Evolutionary conservation across 2,797 vertebrate species (phyloP), one percentile per base, ranked within the genome.

Genomic region (Taeniopygia guttata): DNA sequence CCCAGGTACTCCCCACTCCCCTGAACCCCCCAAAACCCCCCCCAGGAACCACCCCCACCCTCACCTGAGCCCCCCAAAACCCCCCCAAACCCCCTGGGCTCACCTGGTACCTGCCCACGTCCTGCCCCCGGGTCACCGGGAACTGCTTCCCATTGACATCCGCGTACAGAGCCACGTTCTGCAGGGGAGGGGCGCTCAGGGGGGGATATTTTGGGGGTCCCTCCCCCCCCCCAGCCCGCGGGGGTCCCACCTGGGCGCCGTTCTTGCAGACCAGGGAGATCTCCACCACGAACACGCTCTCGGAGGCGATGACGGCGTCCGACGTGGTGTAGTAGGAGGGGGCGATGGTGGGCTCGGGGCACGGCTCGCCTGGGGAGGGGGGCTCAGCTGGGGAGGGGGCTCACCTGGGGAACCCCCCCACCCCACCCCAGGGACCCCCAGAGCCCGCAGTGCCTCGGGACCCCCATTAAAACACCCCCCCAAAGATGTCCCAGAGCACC

Each of bases 271-370:
- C 97, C 91, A 99, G 95, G 30, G 98, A 99, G 70, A 99, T 98
- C 46, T 99, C 99, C 64, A 99, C 99, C 43, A 99, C 99, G 94
- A 99, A 99, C 55, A 99, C 99, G 0, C 99, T 99, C 97, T 99
- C 99, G 0, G 99, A 99, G 45, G 99, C 98, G 96, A 99, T 99
- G 90, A 99, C 98, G 4, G 99, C 99, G 67, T 99, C 99, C 3
- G 98, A 98, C 11, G 99, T 99, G 84, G 99, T 99, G 97, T 99
- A 99, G 96, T 99, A 99, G 86, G 99, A 98, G 18, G 99, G 98
- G 16, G 98, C 98, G 93, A 99, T 99, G 80, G 97, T 97, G 11
- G 99, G 99, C 42, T 99, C 98, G 40, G 98, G 97, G 95, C 99
- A 99, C 74, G 97, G 98, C 95, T 99, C 99, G 60, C 97, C 99